Evolutionary conservation across 2,888 invertebrate species (phyloP), one percentile per base, ranked within the genome.

Genomic region (Pristionchus exspectatus): DNA sequence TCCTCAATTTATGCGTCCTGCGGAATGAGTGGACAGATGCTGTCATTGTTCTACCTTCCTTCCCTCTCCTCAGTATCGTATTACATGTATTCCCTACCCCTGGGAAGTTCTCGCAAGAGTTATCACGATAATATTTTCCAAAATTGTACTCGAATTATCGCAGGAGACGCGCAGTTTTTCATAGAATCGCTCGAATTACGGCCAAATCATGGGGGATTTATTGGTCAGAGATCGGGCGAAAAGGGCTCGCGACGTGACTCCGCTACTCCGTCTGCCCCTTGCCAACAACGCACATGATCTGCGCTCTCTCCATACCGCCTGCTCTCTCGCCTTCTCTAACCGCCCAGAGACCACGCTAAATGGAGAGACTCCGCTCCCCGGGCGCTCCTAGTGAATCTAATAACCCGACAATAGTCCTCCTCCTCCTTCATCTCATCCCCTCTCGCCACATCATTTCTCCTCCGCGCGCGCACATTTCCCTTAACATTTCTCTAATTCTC

Each of bases 381-480:
- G 33, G 30, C 33, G 38, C 74, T 38, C 74, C 38, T 30, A 18
- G 21, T 50, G 81, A 81, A 81, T 81, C 81, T 81, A 81, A 81
- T 81, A 81, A 81, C 54, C 81, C 81, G n/a, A 81, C 81, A 81
- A 81, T 81, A 81, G 81, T 44, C 81, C 44, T 7, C 27, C 14
- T 38, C 38, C 74, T 16, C 33, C 18, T 14, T 74, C 74, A 74
- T 33, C 74, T 74, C 77, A 12, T 18, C 77, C 21, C 21, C 16
- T 14, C 21, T 30, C 50, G 44, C 74, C 74, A 74, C 74, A 74
- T 44, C 44, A 44, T 77, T 10, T 24, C 74, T 44, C 44, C 18
- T 50, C 44, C 44, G 4, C 4, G 44, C 44, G 44, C 44, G 44
- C 44, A 50, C 44, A 14, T 69, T 69, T 77, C 74, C 33, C 21